phyloP scores from a whole-genome alignment of 2,888 invertebrate genomes.

The Dicycla oo region DNA sequence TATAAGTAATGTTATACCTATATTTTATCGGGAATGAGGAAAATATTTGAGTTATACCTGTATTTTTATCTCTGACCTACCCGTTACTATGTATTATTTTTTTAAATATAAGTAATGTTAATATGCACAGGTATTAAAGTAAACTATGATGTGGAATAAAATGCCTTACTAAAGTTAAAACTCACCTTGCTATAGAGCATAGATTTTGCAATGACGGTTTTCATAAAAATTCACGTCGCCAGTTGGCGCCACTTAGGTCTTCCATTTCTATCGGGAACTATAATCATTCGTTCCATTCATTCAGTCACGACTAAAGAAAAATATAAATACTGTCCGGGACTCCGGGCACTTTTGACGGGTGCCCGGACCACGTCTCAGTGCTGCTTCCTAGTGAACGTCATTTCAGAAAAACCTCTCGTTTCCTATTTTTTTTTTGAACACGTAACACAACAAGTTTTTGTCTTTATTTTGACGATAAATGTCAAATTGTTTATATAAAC shows the following conservation, averaged over 20 bases:
- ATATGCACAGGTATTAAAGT: not conserved
- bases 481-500: constrained; percentile 40
- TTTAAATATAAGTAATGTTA: not conserved
- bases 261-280: not conserved
- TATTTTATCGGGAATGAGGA: constrained; percentile 5
- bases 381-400: not conserved
- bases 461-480: constrained; percentile 52
- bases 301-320: not conserved
- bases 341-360: not conserved
- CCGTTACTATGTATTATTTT: not conserved
- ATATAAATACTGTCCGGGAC: too few species aligned
- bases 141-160: constrained; percentile 6
- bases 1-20: not conserved
- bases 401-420: not conserved
- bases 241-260: not conserved
- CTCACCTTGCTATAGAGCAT: not conserved
- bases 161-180: not conserved
- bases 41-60: not conserved
- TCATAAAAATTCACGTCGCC: not conserved
- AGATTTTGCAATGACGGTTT: not conserved
- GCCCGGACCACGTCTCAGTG: not conserved
- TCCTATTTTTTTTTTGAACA: not conserved
- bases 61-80: constrained; percentile 10
- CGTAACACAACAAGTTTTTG: constrained; percentile 1
- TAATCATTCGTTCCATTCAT: not conserved